Percentiles rank a stretch among this genome's conserved stretches.
These are phyloP conservation scores for Plusia festucae DNA, from an alignment of 2,888 invertebrate species.

Conservation along the genomic window DNA sequence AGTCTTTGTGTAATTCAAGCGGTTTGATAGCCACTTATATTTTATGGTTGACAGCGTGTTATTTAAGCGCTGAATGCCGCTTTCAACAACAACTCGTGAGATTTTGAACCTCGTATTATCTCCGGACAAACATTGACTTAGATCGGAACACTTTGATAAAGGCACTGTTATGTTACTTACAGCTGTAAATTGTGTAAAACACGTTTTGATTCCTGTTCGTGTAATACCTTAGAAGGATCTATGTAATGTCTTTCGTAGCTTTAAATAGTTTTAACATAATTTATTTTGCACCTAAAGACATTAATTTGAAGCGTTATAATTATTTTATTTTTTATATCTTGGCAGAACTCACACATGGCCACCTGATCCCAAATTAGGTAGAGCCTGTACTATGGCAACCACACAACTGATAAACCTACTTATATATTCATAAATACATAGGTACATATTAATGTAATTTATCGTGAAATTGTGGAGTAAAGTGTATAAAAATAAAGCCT, in stretches of 20 bases:
- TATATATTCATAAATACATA: no score
- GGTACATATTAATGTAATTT: no score
- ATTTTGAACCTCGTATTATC: constrained; percentile 76
- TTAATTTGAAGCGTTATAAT: no score
- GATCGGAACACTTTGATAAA: constrained; percentile 64
- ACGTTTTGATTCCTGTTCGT: not conserved
- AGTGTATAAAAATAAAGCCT: not conserved
- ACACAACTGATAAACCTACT: no score
- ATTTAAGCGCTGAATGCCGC: constrained; percentile 58
- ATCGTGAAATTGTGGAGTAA: no score
- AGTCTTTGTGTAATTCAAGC: constrained; percentile 52
- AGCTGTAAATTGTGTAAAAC: constrained; percentile 31
- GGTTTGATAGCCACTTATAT: constrained; percentile 46
- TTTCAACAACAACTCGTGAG: constrained; percentile 71
- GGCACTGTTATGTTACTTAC: constrained; percentile 65
- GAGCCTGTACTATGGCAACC: no score
- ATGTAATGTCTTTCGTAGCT: not conserved
- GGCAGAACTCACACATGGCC: no score
- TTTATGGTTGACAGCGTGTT: constrained; percentile 58
- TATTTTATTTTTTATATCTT: no score
- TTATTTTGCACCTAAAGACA: no score
- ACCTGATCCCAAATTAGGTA: no score
- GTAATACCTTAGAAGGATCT: not conserved
- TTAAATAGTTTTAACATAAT: not conserved
- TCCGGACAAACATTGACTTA: constrained; percentile 74